Conservation (phyloP, 1,140 invertebrate genomes). For the Parasteatoda tepidariorum region DNA sequence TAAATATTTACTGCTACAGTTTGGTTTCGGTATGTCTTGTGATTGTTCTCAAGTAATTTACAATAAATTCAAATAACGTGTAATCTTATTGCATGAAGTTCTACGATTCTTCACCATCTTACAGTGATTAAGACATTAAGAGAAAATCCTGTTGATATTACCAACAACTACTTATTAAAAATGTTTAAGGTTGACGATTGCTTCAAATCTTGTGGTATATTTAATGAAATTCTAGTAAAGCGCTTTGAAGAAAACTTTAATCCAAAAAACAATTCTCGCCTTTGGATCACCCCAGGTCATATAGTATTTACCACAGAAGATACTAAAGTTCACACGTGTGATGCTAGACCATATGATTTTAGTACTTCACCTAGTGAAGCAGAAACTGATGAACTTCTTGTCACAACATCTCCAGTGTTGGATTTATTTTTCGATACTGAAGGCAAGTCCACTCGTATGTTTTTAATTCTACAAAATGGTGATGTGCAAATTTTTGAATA, state of each 20-base stretch:
- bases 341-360: conserved; percentile 55
- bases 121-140: too few species aligned
- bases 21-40: too few species aligned
- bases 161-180: too few species aligned
- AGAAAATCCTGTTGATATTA: too few species aligned
- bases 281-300: conserved; percentile 53
- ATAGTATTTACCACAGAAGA: conserved; percentile 40
- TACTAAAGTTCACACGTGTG: conserved; percentile 45
- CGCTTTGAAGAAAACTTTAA: conserved; percentile 42
- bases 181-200: conserved; percentile 55
- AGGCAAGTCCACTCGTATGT: conserved; percentile 32
- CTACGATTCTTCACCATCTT: too few species aligned
- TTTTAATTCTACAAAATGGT: conserved; percentile 35
- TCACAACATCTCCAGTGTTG: conserved; percentile 22
- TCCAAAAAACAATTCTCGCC: conserved; percentile 25
- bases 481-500: conserved; percentile 59
- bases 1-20: too few species aligned
- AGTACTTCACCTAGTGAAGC: conserved; percentile 46
- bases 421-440: conserved; percentile 51
- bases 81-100: too few species aligned
- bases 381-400: conserved; percentile 42
- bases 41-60: too few species aligned
- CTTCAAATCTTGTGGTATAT: conserved; percentile 38
- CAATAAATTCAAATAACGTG: too few species aligned
- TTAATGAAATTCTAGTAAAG: conserved; percentile 40